A percentile compares a stretch with the other conserved stretches of the same genome.
Evolutionary conservation across 2,113 vertebrate genomes (phyloP).

Genomic region (Cepphus grylle): DNA sequence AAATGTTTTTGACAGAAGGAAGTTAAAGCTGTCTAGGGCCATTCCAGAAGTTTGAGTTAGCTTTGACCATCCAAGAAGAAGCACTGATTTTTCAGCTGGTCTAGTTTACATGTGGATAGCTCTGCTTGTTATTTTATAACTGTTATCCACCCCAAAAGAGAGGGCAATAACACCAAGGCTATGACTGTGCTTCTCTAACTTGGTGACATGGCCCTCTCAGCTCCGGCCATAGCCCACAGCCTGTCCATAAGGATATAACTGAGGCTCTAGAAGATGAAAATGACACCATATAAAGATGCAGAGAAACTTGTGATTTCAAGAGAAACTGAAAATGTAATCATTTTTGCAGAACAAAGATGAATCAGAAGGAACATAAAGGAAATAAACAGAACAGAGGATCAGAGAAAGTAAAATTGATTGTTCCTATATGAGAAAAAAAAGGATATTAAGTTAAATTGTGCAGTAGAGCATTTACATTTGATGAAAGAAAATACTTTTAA

Average conservation of each 20-base stretch:
- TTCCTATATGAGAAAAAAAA: neutral
- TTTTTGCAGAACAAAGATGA: neutral
- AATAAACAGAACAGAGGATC: neutral
- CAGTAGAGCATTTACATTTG: neutral
- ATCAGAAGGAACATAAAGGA: neutral
- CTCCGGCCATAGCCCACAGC: neutral
- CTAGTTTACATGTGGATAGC: neutral
- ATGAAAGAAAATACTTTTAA: neutral
- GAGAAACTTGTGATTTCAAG: neutral
- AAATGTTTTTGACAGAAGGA: neutral
- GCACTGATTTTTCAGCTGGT: neutral
- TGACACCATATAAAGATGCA: neutral
- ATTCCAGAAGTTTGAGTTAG: neutral
- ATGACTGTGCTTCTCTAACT: neutral
- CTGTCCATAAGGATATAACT: neutral
- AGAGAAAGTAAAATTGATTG: neutral
- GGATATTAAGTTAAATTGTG: neutral
- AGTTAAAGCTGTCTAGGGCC: neutral
- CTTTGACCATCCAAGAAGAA: neutral
- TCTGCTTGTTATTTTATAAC: neutral
- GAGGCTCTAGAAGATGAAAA: neutral
- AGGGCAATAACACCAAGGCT: neutral
- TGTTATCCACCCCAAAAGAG: neutral
- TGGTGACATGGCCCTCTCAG: rapidly evolving
- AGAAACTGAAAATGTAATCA: neutral